Base-by-base conservation (phyloP, 1,140 invertebrate genomes). In the Ooceraea biroi region DNA sequence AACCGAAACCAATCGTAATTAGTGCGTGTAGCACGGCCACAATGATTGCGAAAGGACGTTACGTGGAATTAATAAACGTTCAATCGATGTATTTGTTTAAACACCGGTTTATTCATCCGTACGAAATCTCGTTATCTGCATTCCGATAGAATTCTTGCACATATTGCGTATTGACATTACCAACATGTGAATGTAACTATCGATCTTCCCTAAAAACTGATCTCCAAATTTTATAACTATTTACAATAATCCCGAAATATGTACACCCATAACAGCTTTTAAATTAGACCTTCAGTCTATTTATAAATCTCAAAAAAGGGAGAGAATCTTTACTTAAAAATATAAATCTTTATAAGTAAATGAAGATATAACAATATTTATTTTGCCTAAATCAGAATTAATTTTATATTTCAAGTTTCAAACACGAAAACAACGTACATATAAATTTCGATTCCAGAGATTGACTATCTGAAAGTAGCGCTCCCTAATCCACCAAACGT, bases 21-120 rank as follows among this genome's bases (percentile, higher is more conserved):
- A 80, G 76, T 71, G 76, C 76, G 76, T 71, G 65, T 4, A 80
- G 76, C 50, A 80, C 4, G 25, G 76, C 65, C 76, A 36, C 76
- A 80, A 80, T 80, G 76, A 80, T 80, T 80, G 76, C 76, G 48
- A 80, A 80, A 80, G 76, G 76, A 80, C 76, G 76, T 71, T 80
- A 80, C 76, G 65, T 68, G 76, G 76, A 80, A 80, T 80, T 80
- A 80, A 80, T 80, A 80, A 80, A 80, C 65, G 65, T 57, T 46
- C 36, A 50, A 71, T 80, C 65, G 76, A 80, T 80, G 50, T 57
- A 80, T 80, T 80, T 80, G 76, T 80, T 80, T 80, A 80, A 80
- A 69, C 76, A 58, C 50, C 52, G 22, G 66, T 46, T 58, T 57
- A 71, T 30, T 71, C 65, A 71, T 80, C 50, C 65, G 17, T 69